These are phyloP conservation scores for Gobio occitaniae DNA, from an alignment of 2,797 vertebrate species.

Conservation along the genomic window DNA sequence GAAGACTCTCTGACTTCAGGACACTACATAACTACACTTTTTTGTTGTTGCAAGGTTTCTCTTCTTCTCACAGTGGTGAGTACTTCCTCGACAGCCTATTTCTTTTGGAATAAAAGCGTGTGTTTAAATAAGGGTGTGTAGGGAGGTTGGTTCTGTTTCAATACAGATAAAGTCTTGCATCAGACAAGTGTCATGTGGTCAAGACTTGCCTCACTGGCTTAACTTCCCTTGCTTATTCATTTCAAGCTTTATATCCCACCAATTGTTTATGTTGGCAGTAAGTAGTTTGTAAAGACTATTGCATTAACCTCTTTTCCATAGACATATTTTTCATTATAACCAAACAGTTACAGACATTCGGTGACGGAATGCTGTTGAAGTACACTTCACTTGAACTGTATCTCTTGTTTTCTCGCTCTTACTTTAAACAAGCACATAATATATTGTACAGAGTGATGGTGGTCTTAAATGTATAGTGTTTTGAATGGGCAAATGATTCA, in stretches of 20 bases:
- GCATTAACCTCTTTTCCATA: background rate
- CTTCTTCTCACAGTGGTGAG: slow-evolving; percentile 31
- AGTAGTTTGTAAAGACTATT: background rate
- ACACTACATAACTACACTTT: background rate
- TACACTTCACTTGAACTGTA: background rate
- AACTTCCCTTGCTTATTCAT: background rate
- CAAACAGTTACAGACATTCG: background rate
- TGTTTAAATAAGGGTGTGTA: slow-evolving; percentile 31
- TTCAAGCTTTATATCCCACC: background rate
- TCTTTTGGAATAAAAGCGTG: slow-evolving; percentile 66
- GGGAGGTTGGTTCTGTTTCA: slow-evolving; percentile 68
- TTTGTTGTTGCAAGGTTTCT: background rate
- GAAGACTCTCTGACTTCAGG: background rate
- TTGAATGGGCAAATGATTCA: background rate
- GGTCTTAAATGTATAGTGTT: background rate
- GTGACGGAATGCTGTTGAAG: background rate
- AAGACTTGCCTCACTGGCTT: background rate
- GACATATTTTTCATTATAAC: background rate
- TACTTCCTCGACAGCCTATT: slow-evolving; percentile 21
- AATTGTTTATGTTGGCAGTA: background rate
- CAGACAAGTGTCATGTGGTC: slow-evolving; percentile 74
- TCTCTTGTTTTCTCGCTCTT: background rate
- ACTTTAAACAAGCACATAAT: background rate
- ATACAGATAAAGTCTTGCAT: slow-evolving; percentile 76
- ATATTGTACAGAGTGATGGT: background rate